A percentile compares a stretch with the other conserved stretches of the same genome.
These are phyloP conservation scores for Caenorhabditis sp. DNA, from an alignment of 2,888 invertebrate species.

Conservation along the genomic window DNA sequence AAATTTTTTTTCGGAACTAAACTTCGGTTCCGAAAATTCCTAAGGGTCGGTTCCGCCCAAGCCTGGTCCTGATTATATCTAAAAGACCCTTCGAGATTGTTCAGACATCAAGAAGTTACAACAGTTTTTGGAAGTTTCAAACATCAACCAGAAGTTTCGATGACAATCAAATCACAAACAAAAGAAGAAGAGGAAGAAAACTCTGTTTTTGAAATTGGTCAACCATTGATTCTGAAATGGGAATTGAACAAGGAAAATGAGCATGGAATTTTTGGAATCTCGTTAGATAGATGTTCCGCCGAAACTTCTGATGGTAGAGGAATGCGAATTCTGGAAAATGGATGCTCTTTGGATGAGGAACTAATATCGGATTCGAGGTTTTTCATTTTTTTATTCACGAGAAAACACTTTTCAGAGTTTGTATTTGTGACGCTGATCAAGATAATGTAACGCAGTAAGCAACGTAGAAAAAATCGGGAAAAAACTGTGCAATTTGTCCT, in stretches of 20 bases:
- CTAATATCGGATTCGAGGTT: slow-evolving; percentile 20
- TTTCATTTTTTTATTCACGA: background rate
- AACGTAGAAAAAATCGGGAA: too few species aligned
- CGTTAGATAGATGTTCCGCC: slow-evolving; percentile 21
- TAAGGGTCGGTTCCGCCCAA: too few species aligned
- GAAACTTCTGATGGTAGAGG: slow-evolving; percentile 31
- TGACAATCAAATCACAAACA: background rate
- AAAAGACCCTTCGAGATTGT: too few species aligned
- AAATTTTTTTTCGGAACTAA: too few species aligned
- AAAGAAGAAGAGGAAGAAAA: background rate
- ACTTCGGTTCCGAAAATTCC: too few species aligned
- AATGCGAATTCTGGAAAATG: slow-evolving; percentile 29
- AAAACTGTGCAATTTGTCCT: too few species aligned
- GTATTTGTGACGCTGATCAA: too few species aligned
- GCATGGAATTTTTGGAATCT: slow-evolving; percentile 26
- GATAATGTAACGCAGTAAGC: too few species aligned
- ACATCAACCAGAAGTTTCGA: background rate
- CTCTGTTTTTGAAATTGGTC: slow-evolving; percentile 20
- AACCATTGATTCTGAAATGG: slow-evolving; percentile 32
- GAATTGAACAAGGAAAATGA: slow-evolving; percentile 12
- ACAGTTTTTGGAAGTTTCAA: background rate
- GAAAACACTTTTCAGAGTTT: too few species aligned
- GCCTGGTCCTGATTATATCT: too few species aligned
- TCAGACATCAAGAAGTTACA: background rate
- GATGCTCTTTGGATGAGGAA: slow-evolving; percentile 30